A percentile compares a stretch with the other conserved stretches of the same genome.
These are phyloP conservation scores for Micrasema minimum DNA, from an alignment of 1,140 invertebrate genomes.

Conservation along the genomic window DNA sequence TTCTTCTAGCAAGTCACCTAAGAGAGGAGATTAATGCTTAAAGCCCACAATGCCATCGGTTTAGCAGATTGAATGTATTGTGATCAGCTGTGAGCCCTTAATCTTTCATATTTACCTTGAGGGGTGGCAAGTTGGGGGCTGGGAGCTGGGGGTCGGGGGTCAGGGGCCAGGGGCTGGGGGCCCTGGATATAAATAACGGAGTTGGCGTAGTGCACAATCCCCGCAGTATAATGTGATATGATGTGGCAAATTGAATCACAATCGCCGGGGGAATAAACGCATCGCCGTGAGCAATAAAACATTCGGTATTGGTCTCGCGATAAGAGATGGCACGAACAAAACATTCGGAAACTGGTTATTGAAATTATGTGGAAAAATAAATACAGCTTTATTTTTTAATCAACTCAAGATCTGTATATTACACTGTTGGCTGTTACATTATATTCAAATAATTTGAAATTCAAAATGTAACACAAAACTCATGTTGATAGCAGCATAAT, in stretches of 20 bases:
- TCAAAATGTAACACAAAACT: too few species aligned
- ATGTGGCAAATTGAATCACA: conserved; percentile 48
- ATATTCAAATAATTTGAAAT: too few species aligned
- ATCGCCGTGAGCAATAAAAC: conserved; percentile 32
- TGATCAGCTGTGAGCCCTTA: conserved; percentile 1
- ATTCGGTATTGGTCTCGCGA: too few species aligned
- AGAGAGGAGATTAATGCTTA: conserved; percentile 4
- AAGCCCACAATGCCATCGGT: neutral
- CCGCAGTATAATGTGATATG: conserved; percentile 45
- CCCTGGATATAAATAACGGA: conserved; percentile 21
- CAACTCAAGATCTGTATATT: too few species aligned
- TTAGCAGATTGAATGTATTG: conserved; percentile 26
- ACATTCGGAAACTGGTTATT: too few species aligned
- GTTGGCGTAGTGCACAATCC: conserved; percentile 21
- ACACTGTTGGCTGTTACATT: too few species aligned
- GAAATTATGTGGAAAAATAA: too few species aligned
- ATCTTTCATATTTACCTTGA: conserved; percentile 31
- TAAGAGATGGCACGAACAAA: too few species aligned
- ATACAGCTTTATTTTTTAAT: too few species aligned
- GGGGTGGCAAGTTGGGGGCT: conserved; percentile 4
- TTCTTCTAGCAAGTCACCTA: neutral
- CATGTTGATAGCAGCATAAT: too few species aligned
- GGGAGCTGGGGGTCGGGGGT: too few species aligned
- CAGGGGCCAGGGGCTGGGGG: too few species aligned
- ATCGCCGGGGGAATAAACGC: conserved; percentile 40